Percentiles rank a stretch among this genome's conserved stretches.
phyloP scores from a whole-genome alignment of 2,888 invertebrate genomes.

The Drosophila bunnanda region DNA sequence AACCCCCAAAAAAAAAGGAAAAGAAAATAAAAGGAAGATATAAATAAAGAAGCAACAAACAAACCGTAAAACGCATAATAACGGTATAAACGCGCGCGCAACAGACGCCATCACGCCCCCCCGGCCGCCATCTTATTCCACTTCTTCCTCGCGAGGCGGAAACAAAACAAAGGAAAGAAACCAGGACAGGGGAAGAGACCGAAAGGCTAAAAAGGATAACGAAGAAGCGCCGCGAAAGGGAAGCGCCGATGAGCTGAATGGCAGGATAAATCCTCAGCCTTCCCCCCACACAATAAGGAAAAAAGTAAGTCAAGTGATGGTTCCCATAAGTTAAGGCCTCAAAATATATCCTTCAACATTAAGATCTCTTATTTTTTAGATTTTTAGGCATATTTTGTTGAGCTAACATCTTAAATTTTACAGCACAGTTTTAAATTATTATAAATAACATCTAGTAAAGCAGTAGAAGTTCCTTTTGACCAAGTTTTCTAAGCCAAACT shows the following conservation, averaged over 20 bases:
- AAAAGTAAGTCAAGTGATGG: slow-evolving; percentile 33
- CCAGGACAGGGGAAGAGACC: slow-evolving; percentile 17
- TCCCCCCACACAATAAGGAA: slow-evolving; percentile 2
- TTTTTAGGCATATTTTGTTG: too few relatives aligned
- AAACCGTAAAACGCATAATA: slow-evolving; percentile 20
- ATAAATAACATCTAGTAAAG: too few relatives aligned
- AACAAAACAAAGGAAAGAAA: slow-evolving; percentile 31
- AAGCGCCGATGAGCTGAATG: slow-evolving; percentile 28
- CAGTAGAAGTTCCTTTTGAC: too few relatives aligned
- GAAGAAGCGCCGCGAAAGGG: slow-evolving; percentile 1
- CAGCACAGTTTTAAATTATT: too few relatives aligned
- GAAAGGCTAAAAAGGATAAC: slow-evolving; percentile 1
- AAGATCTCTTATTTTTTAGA: neutral
- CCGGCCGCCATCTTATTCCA: neutral
- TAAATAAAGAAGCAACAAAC: slow-evolving; percentile 14
- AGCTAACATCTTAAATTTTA: too few relatives aligned
- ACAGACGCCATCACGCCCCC: slow-evolving; percentile 26
- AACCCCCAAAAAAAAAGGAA: slow-evolving; percentile 3
- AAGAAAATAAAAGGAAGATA: neutral
- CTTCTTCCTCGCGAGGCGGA: slow-evolving; percentile 18
- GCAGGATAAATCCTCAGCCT: slow-evolving; percentile 23
- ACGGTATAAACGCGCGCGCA: slow-evolving; percentile 63
- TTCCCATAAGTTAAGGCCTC: neutral
- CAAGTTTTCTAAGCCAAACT: too few relatives aligned
- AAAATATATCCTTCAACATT: neutral